Evolutionary conservation across 1,140 invertebrate species (phyloP), one percentile per base, ranked within the genome.

Genomic region (Brachionus angularis): DNA sequence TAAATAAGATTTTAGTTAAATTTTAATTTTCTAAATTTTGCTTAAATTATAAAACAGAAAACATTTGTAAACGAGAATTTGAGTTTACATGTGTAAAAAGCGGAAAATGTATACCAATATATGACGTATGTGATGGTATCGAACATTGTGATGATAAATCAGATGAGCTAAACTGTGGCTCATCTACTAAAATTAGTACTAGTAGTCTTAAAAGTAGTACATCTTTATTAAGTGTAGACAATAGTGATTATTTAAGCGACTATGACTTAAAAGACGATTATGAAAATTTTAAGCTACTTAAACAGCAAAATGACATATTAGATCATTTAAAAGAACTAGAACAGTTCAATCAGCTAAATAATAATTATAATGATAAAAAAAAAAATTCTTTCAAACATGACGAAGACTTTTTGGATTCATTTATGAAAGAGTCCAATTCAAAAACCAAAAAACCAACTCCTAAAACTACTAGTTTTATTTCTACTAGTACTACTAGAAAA

Each of bases 61-160:
- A 25, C 16, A 61, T 31, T n/a, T 61, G 55, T 61, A 25, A 61
- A 29, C 39, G 14, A 64, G 39, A 64, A 12, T 64, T 42, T 64
- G 61, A 64, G 18, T 64, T 64, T 31, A 64, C 61, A 23, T 64
- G 61, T 47, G 8, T 64, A 14, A 42, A 64, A 29, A 50, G 10
- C 12, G 42, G 36, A 29, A 27, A 49, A 18, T 69, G 64, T 23
- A 69, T 69, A 34, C 64, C 64, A 23, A 50, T 49, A 0, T 69
- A 69, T 69, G 64, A 69, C 29, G 64, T 69, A 18, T 69, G 64
- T 29, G 64, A 69, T 36, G 27, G 21, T 25, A 16, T 69, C 0
- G 8, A 8, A 14, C 64, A 69, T 47, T 69, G 64, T 69, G 44
- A 49, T 7, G 64, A 69, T 52, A 36, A 50, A 29, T 18, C 46